phyloP scores from a whole-genome alignment of 2,797 vertebrate species.

The Poeciliopsis turneri region DNA sequence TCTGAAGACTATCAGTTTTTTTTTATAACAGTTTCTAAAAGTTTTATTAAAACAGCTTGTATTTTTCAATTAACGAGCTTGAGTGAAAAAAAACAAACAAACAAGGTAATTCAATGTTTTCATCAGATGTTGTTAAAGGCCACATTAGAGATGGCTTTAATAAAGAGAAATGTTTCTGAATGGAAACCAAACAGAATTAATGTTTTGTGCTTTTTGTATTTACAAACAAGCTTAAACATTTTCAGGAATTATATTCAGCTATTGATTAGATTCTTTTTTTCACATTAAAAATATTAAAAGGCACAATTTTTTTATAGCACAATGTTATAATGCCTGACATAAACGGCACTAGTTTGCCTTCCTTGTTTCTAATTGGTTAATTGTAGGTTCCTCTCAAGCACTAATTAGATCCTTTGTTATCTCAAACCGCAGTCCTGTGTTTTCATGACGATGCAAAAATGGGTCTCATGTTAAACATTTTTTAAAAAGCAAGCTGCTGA shows the following conservation, averaged over 20 bases:
- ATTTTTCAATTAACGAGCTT: background rate
- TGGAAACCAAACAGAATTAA: background rate
- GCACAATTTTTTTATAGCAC: background rate
- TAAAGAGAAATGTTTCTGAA: background rate
- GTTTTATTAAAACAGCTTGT: background rate
- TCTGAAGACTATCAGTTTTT: background rate
- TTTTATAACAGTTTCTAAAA: background rate
- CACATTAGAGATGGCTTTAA: background rate
- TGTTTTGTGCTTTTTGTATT: background rate
- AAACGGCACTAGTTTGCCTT: background rate
- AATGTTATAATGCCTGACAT: background rate
- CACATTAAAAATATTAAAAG: background rate
- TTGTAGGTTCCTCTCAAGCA: background rate
- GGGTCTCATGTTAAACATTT: background rate
- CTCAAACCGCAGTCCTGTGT: background rate
- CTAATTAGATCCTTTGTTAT: conserved; percentile 1
- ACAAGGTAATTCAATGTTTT: background rate
- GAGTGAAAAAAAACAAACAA: too few relatives aligned
- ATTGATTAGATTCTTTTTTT: background rate
- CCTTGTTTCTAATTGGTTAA: conserved; percentile 1
- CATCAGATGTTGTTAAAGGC: background rate
- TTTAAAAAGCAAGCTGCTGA: background rate
- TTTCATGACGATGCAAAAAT: background rate
- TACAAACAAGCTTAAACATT: background rate
- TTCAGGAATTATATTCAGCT: background rate